These are phyloP conservation scores for Drosophila phalerata DNA, from an alignment of 2,888 invertebrate species.

Conservation along the genomic window DNA sequence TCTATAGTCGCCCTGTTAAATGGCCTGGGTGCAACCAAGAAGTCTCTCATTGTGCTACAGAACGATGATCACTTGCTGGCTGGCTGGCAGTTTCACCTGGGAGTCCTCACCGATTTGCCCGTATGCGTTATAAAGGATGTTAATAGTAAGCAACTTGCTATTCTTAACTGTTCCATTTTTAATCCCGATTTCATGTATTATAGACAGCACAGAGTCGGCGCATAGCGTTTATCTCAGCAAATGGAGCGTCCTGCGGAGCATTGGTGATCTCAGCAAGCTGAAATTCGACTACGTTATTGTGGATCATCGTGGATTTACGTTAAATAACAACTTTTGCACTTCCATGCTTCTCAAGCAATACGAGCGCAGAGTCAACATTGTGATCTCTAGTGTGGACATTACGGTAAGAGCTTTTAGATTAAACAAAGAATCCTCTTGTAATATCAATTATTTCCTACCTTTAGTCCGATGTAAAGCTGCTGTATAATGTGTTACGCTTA, in stretches of 20 bases:
- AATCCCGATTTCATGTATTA: background rate
- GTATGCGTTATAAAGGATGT: slow-evolving; percentile 75
- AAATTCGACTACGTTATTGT: slow-evolving; percentile 83
- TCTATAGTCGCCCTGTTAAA: slow-evolving; percentile 78
- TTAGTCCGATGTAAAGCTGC: slow-evolving; percentile 82
- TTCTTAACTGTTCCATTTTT: background rate
- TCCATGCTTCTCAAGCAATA: slow-evolving; percentile 83
- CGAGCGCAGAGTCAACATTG: slow-evolving; percentile 81
- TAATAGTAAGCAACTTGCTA: slow-evolving; percentile 60
- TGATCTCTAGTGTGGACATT: slow-evolving; percentile 84
- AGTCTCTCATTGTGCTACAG: slow-evolving; percentile 80
- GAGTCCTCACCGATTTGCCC: slow-evolving; percentile 73
- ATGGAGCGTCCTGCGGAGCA: slow-evolving; percentile 82
- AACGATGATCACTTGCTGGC: slow-evolving; percentile 79
- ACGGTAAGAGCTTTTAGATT: slow-evolving; percentile 70
- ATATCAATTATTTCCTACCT: background rate
- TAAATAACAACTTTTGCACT: slow-evolving; percentile 83
- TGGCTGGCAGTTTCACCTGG: slow-evolving; percentile 84
- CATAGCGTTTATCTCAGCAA: slow-evolving; percentile 83
- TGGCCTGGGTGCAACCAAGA: slow-evolving; percentile 64
- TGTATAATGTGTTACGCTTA: slow-evolving; percentile 81
- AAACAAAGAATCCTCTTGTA: background rate
- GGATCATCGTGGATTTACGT: slow-evolving; percentile 83
- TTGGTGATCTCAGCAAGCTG: slow-evolving; percentile 78
- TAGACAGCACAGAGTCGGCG: slow-evolving; percentile 74